Evolutionary conservation across 1,140 invertebrate species (phyloP).

Genomic region (Philopotamus ludificatus): DNA sequence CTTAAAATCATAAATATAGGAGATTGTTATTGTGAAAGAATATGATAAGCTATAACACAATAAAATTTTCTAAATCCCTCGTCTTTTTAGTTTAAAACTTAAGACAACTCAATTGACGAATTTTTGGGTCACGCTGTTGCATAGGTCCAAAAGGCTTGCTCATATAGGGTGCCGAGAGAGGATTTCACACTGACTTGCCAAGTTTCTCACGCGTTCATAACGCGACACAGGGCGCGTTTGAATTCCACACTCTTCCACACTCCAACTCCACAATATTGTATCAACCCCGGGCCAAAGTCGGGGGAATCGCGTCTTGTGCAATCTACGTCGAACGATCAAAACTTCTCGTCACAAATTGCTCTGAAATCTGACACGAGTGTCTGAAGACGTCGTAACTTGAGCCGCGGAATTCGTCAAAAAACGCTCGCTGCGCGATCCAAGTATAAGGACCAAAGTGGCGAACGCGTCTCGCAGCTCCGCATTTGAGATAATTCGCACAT

Average conservation of each 20-base stretch:
- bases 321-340: neutral
- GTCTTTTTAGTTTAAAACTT: neutral
- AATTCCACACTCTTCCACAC: slow-evolving; percentile 32
- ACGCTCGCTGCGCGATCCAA: neutral
- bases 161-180: slow-evolving; percentile 29
- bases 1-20: no score
- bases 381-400: neutral
- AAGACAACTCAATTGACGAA: neutral
- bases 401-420: neutral
- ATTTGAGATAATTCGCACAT: neutral
- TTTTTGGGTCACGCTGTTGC: slow-evolving; percentile 1
- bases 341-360: neutral
- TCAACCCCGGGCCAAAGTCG: neutral
- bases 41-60: no score
- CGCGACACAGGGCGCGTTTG: slow-evolving; percentile 39
- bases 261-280: slow-evolving; percentile 14
- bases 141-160: slow-evolving; percentile 7
- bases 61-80: no score
- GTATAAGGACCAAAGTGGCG: neutral
- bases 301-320: neutral
- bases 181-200: slow-evolving; percentile 41
- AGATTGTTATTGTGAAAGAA: no score
- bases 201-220: slow-evolving; percentile 39
- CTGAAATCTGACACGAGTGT: neutral
- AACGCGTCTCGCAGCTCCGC: no score